Percentiles rank a stretch among this genome's conserved stretches.
phyloP scores from a whole-genome alignment of 2,797 vertebrate genomes.

The Parambassis ranga region DNA sequence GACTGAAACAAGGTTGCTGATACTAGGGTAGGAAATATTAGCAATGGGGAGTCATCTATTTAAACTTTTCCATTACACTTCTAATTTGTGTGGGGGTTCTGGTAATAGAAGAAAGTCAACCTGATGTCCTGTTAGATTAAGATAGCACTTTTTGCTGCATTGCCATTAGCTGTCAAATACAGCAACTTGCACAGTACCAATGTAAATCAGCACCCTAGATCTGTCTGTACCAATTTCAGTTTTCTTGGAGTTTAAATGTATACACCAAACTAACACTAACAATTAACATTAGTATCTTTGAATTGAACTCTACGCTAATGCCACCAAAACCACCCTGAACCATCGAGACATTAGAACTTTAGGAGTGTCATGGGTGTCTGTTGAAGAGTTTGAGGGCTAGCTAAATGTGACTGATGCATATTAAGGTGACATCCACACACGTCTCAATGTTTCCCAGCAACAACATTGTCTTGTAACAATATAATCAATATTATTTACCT shows the following conservation, averaged over 20 bases:
- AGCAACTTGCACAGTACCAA: neutral
- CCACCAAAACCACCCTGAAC: no score
- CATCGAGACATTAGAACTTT: no score
- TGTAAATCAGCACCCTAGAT: neutral
- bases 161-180: conserved; percentile 4
- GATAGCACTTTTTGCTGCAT: conserved; percentile 6
- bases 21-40: neutral
- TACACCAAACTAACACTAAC: no score
- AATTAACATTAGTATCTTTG: no score
- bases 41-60: neutral
- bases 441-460: no score
- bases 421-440: no score
- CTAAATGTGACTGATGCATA: no score
- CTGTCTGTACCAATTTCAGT: neutral
- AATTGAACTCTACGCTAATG: no score
- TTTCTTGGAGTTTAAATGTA: neutral
- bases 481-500: no score
- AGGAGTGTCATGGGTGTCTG: no score
- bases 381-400: no score
- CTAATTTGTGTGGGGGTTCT: neutral
- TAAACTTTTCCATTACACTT: neutral
- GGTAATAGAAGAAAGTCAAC: neutral
- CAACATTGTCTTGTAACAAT: no score
- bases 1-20: neutral
- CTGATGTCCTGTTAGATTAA: neutral